Evolutionary conservation across 2,797 vertebrate genomes (phyloP).

Genomic region (Simalia tracyae): DNA sequence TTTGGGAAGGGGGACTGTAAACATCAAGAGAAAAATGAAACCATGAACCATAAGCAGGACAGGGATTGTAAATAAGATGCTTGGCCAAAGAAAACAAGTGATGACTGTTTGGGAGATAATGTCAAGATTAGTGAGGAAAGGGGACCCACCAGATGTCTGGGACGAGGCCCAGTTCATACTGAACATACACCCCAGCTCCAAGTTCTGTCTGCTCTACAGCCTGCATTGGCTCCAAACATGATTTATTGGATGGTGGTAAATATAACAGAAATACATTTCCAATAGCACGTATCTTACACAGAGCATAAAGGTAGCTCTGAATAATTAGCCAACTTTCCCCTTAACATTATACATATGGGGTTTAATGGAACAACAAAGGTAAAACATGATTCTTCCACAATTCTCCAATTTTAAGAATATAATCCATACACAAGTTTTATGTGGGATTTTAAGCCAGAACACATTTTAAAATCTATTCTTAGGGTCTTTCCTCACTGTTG

Average conservation of each 20-base stretch:
- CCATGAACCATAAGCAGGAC: conserved; percentile 74
- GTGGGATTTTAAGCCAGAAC: background rate
- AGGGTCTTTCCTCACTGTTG: background rate
- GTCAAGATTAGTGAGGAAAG: conserved; percentile 68
- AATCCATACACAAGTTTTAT: background rate
- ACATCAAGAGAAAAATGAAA: conserved; percentile 73
- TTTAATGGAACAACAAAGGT: background rate
- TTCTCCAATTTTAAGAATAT: background rate
- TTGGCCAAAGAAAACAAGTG: conserved; percentile 72
- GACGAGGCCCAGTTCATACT: conserved; percentile 45
- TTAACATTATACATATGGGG: background rate
- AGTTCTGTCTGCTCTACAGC: background rate
- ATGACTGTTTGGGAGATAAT: conserved; percentile 71
- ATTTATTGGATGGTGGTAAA: conserved; percentile 4
- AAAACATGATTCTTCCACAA: background rate
- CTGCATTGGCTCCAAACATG: background rate
- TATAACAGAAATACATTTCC: background rate
- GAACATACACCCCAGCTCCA: conserved; percentile 12
- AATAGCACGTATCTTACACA: background rate
- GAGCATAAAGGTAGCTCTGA: background rate
- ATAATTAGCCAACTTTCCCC: background rate
- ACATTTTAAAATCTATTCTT: background rate
- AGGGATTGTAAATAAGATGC: conserved; percentile 69
- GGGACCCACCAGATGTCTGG: conserved; percentile 59
- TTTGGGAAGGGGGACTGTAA: conserved; percentile 69